These are phyloP conservation scores for Agonopterix alstromeriana DNA, from an alignment of 2,888 invertebrate species.

Conservation along the genomic window DNA sequence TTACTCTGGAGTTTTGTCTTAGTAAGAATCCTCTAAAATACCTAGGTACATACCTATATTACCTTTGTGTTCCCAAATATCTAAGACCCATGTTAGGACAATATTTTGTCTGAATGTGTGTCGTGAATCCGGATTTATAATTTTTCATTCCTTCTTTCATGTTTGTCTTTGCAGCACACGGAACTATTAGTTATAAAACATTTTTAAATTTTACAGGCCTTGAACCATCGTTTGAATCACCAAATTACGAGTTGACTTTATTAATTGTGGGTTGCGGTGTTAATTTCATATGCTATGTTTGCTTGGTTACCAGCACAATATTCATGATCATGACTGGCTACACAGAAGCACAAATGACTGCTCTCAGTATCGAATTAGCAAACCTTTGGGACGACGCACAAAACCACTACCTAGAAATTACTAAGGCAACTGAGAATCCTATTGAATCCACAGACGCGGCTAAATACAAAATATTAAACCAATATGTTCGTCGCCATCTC, in stretches of 20 bases:
- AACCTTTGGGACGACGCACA: slow-evolving; percentile 35
- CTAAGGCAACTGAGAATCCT: neutral
- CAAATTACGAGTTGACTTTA: slow-evolving; percentile 40
- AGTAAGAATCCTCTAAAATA: too few relatives aligned
- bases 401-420: neutral
- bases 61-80: too few relatives aligned
- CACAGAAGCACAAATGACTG: slow-evolving; percentile 41
- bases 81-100: too few relatives aligned
- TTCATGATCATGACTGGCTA: slow-evolving; percentile 38
- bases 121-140: too few relatives aligned
- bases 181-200: too few relatives aligned
- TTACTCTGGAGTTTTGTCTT: too few relatives aligned
- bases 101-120: too few relatives aligned
- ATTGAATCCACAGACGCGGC: too few relatives aligned
- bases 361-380: slow-evolving; percentile 35
- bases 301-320: slow-evolving; percentile 31
- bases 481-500: slow-evolving; percentile 16
- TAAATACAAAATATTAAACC: slow-evolving; percentile 11
- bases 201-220: slow-evolving; percentile 27
- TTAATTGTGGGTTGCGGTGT: slow-evolving; percentile 12
- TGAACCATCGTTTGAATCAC: slow-evolving; percentile 40
- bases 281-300: slow-evolving; percentile 13
- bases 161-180: too few relatives aligned
- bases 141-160: too few relatives aligned
- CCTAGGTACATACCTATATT: too few relatives aligned